phyloP scores from a whole-genome alignment of 2,888 invertebrate species.

The Ochropleura plecta region DNA sequence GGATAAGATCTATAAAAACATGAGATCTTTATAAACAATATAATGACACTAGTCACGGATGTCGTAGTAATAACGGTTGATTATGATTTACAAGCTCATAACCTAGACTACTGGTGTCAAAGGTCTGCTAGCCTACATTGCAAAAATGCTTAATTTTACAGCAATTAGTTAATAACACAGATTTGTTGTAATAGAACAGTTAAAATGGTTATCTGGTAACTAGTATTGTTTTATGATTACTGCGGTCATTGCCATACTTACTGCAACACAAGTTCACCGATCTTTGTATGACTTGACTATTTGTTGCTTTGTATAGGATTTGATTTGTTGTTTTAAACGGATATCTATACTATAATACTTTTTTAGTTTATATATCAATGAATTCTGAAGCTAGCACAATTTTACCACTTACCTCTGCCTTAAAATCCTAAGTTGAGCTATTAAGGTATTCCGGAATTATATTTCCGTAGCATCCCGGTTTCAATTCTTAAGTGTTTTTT shows the following conservation, averaged over 20 bases:
- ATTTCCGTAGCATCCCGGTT: not conserved
- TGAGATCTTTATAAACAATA: slow-evolving; percentile 15
- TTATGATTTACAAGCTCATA: slow-evolving; percentile 9
- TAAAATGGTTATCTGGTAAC: not conserved
- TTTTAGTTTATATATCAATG: not conserved
- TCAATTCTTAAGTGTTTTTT: not conserved
- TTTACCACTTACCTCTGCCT: not conserved
- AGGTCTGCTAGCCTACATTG: slow-evolving; percentile 2
- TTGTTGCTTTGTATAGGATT: not conserved
- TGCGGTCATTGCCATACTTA: not conserved
- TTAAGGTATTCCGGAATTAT: not conserved
- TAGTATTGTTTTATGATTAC: slow-evolving; percentile 2
- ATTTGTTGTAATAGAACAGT: not conserved
- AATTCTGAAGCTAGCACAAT: not conserved
- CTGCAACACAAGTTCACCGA: not conserved
- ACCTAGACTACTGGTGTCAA: slow-evolving; percentile 11
- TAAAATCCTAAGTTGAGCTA: not conserved
- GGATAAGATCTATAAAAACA: slow-evolving; percentile 4
- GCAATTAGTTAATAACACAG: not conserved
- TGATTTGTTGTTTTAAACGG: not conserved
- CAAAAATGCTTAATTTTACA: slow-evolving; percentile 17
- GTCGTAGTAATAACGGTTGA: slow-evolving; percentile 24
- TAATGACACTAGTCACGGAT: slow-evolving; percentile 13
- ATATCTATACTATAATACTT: not conserved
- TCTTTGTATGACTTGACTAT: not conserved